Conservation (phyloP, 2,113 vertebrate species). For the Callipepla californica region DNA sequence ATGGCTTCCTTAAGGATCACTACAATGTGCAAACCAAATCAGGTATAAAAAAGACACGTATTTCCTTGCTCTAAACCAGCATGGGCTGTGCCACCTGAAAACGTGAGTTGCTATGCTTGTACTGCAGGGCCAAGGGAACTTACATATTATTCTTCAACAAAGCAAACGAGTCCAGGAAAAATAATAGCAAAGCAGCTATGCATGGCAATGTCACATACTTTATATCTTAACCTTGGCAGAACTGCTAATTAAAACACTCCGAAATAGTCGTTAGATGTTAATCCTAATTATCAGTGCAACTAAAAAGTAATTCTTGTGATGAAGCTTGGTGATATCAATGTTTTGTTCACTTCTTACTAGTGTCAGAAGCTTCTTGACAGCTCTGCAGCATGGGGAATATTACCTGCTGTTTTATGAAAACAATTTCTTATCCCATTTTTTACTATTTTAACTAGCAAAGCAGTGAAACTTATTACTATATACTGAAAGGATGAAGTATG, state of each 20-base stretch:
- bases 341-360: background rate
- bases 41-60: background rate
- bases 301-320: constrained; percentile 26
- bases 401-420: background rate
- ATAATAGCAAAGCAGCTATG: constrained; percentile 15
- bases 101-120: background rate
- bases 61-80: background rate
- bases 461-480: background rate
- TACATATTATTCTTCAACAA: background rate
- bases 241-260: constrained; percentile 35
- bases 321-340: background rate
- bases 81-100: background rate
- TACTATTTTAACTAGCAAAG: background rate
- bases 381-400: background rate
- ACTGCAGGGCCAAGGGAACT: background rate
- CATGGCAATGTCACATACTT: constrained; percentile 24
- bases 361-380: background rate
- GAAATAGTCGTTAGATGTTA: constrained; percentile 40
- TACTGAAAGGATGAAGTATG: background rate
- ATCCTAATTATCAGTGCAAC: constrained; percentile 36
- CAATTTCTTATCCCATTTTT: background rate
- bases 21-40: background rate
- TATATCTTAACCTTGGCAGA: constrained; percentile 9
- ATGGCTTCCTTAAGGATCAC: background rate
- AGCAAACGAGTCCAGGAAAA: background rate